phyloP scores from a whole-genome alignment of 1,140 invertebrate genomes.

The Penaeus indicus region DNA sequence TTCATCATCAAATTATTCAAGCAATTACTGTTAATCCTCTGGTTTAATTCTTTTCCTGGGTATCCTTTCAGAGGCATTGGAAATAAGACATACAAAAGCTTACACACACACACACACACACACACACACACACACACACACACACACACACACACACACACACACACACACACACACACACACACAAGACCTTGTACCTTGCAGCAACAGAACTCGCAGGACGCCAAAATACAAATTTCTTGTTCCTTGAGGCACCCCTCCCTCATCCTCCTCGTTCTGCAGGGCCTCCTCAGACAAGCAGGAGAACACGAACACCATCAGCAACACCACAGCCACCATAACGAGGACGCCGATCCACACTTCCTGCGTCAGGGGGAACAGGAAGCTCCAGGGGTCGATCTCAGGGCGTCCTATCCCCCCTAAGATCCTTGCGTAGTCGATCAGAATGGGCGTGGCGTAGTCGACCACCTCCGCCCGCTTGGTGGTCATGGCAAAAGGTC shows the following conservation, averaged over 20 bases:
- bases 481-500: conserved; percentile 21
- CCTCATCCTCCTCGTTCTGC: neutral
- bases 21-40: no score
- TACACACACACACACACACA: no score
- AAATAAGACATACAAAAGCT: no score
- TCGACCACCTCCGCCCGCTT: neutral
- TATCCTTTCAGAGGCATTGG: no score
- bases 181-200: neutral
- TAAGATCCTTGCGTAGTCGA: neutral
- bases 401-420: conserved; percentile 13
- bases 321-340: neutral
- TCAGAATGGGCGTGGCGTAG: conserved; percentile 17
- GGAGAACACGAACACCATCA: neutral
- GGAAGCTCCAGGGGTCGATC: conserved; percentile 38
- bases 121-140: no score
- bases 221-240: neutral
- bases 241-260: neutral
- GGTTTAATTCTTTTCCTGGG: no score
- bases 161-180: no score
- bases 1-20: no score
- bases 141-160: no score
- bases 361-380: conserved; percentile 4
- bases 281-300: neutral
- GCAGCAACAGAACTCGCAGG: neutral
- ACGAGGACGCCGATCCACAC: neutral